Percentiles rank a stretch among this genome's conserved stretches.
Conservation (phyloP, 2,888 invertebrate genomes). For the Nowickia ferox region DNA sequence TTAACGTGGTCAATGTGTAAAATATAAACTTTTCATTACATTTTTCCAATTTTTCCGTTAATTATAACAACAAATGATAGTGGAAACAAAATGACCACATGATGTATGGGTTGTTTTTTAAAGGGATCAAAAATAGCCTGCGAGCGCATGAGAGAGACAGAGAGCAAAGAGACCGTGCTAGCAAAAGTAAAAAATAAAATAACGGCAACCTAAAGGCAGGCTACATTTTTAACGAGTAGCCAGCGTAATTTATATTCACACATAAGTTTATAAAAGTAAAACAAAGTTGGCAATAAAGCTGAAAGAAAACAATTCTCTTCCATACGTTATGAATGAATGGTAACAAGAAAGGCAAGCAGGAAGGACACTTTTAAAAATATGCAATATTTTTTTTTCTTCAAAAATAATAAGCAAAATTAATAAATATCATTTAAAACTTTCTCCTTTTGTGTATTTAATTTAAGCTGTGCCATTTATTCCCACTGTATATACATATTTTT, state of each 20-base stretch:
- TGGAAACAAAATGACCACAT: slow-evolving; percentile 62
- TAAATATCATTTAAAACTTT: slow-evolving; percentile 18
- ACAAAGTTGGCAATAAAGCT: background rate
- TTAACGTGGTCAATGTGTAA: slow-evolving; percentile 65
- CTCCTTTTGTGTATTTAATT: background rate
- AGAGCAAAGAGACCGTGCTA: background rate
- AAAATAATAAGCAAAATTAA: slow-evolving; percentile 18
- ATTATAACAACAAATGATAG: slow-evolving; percentile 69
- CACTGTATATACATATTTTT: background rate
- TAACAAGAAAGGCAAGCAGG: background rate
- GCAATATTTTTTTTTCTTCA: slow-evolving; percentile 8
- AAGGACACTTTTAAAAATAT: slow-evolving; percentile 1
- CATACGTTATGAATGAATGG: background rate
- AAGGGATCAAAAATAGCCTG: background rate
- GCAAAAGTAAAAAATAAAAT: background rate
- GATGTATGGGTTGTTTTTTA: slow-evolving; percentile 6
- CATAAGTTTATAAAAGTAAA: background rate
- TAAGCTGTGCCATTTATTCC: background rate
- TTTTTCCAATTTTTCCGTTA: slow-evolving; percentile 46
- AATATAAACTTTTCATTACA: slow-evolving; percentile 44
- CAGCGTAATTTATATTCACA: slow-evolving; percentile 48
- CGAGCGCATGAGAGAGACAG: background rate
- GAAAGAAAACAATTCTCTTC: slow-evolving; percentile 10
- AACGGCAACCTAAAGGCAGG: slow-evolving; percentile 21
- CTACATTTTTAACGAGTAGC: slow-evolving; percentile 50